phyloP scores from a whole-genome alignment of 2,888 invertebrate species.

The Pristionchus entomophagus region DNA sequence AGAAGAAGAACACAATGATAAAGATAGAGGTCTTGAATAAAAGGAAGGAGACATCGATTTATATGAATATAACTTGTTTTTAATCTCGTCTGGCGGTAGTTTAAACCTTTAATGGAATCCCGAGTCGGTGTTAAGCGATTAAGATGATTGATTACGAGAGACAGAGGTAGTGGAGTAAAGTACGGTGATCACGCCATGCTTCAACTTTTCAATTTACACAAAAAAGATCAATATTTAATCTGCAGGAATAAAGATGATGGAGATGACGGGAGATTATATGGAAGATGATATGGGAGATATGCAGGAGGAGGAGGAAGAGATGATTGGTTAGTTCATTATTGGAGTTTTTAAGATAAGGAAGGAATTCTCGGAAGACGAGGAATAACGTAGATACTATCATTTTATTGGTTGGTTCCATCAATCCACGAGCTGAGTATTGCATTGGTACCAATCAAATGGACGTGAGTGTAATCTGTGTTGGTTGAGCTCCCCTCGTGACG shows the following conservation, averaged over 20 bases:
- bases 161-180: no score
- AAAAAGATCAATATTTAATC: neutral
- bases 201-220: no score
- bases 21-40: neutral
- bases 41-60: neutral
- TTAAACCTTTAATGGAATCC: no score
- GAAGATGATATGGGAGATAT: conserved; percentile 37
- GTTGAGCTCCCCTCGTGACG: neutral
- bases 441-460: no score
- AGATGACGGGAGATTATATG: conserved; percentile 31
- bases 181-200: no score
- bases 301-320: conserved; percentile 46
- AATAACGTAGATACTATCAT: no score
- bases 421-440: neutral
- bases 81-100: no score
- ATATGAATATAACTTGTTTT: neutral
- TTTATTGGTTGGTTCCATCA: no score
- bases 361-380: no score
- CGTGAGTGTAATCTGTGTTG: neutral
- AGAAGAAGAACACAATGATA: neutral
- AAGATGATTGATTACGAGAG: no score
- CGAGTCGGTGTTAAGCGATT: neutral
- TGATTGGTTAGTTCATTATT: neutral
- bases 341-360: neutral
- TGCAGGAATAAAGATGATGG: conserved; percentile 19